These are phyloP conservation scores for Cyprinus carpio DNA, from an alignment of 2,113 vertebrate genomes.

Conservation along the genomic window DNA sequence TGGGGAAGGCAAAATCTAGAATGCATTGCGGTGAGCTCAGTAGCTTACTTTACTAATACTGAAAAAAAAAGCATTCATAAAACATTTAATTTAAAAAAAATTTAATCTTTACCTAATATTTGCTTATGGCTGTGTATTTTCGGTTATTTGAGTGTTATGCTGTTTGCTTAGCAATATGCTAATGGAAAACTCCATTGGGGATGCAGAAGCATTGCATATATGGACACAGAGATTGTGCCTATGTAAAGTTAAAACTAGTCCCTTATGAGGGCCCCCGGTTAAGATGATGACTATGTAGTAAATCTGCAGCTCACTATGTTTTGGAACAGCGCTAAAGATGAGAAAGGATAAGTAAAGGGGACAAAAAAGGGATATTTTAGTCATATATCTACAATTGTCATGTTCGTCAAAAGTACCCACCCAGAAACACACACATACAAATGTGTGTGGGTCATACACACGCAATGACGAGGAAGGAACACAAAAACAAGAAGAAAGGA, in stretches of 20 bases:
- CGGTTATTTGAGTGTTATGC: background rate
- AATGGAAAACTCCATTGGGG: background rate
- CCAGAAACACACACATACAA: background rate
- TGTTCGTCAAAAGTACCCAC: background rate
- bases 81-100: background rate
- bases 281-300: background rate
- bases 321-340: background rate
- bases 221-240: too few species aligned
- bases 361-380: background rate
- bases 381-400: background rate
- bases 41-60: background rate
- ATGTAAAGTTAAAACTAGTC: too few species aligned
- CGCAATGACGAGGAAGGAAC: background rate
- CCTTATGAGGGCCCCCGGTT: background rate
- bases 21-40: background rate
- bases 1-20: background rate
- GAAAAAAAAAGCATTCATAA: background rate
- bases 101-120: background rate
- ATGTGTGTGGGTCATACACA: background rate
- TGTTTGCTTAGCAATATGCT: background rate
- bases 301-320: background rate
- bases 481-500: conserved; percentile 33
- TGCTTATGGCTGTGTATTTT: background rate
- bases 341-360: background rate
- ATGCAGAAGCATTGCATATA: too few species aligned